phyloP scores from a whole-genome alignment of 2,113 vertebrate genomes.

The Oryzias celebensis region DNA sequence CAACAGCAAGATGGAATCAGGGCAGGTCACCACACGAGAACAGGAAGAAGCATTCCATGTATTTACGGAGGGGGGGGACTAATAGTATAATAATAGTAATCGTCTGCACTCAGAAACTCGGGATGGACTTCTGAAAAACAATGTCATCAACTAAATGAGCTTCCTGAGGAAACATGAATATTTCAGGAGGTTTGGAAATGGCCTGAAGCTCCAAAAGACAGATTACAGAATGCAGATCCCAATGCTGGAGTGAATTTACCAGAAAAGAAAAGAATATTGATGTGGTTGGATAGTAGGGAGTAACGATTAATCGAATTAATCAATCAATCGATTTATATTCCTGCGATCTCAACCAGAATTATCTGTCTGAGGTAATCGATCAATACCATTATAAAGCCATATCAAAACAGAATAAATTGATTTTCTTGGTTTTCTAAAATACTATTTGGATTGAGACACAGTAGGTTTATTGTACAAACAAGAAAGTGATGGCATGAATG shows the following conservation, averaged over 20 bases:
- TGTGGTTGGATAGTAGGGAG: too few relatives aligned
- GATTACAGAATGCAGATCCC: slow-evolving; percentile 12
- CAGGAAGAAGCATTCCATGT: slow-evolving; percentile 31
- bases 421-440: too few relatives aligned
- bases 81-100: slow-evolving; percentile 12
- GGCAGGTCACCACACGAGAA: slow-evolving; percentile 14
- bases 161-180: slow-evolving; percentile 33
- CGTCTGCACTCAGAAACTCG: slow-evolving; percentile 6
- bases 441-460: too few relatives aligned
- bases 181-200: slow-evolving; percentile 39
- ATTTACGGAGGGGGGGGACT: slow-evolving; percentile 14
- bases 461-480: too few relatives aligned
- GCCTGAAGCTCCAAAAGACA: slow-evolving; percentile 13
- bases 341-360: too few relatives aligned
- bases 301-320: too few relatives aligned
- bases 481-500: too few relatives aligned
- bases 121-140: slow-evolving; percentile 19
- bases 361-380: too few relatives aligned
- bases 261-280: slow-evolving; percentile 18
- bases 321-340: too few relatives aligned
- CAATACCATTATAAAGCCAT: too few relatives aligned
- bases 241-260: background rate
- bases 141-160: slow-evolving; percentile 32
- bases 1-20: slow-evolving; percentile 36
- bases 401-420: too few relatives aligned